Evolutionary conservation across 2,888 invertebrate genomes (phyloP), one percentile per base, ranked within the genome.

Genomic region (Parochlus steinenii): DNA sequence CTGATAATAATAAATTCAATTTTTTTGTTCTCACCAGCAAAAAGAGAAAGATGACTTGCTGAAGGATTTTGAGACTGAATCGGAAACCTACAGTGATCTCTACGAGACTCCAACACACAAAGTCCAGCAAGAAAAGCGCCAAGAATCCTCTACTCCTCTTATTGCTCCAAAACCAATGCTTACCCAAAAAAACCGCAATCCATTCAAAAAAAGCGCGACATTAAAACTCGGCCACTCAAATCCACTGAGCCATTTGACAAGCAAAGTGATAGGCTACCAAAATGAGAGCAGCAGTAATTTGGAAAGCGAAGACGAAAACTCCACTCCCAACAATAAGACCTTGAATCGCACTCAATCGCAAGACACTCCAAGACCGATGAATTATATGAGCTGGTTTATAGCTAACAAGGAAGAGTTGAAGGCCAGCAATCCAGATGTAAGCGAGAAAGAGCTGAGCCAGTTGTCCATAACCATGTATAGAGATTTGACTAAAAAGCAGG

Each of bases 311-410:
- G 32, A 28, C 24, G 38, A 38, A 33, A 38, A 38, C 23, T 23
- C 15, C 6, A 32, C 31, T 4, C 3, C n/a, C 3, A 37, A 32
- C 22, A 27, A 23, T 27, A 18, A n/a, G 4, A 26, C 25, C 8
- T 27, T 12, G 4, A 29, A 23, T n/a, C 25, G 26, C n/a, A 27
- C 33, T 22, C 25, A 23, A 11, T 15, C 27, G 6, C 3, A 24
- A 4, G 33, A 33, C 12, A 29, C 56, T 44, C 57, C 60, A 2
- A 41, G 50, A 1, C 54, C 54, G 19, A 65, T 67, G 49, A 59
- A 63, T 4, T 74, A 74, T 46, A 54, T 67, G 15, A 60, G 62
- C 20, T 76, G 74, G 74, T 71, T 66, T 42, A 55, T 62, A 2
- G 62, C 65, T 39, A 68, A 71, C 47, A 72, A 69, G 47, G 44